phyloP scores from a whole-genome alignment of 2,888 invertebrate genomes.

The Portevinia maculata region DNA sequence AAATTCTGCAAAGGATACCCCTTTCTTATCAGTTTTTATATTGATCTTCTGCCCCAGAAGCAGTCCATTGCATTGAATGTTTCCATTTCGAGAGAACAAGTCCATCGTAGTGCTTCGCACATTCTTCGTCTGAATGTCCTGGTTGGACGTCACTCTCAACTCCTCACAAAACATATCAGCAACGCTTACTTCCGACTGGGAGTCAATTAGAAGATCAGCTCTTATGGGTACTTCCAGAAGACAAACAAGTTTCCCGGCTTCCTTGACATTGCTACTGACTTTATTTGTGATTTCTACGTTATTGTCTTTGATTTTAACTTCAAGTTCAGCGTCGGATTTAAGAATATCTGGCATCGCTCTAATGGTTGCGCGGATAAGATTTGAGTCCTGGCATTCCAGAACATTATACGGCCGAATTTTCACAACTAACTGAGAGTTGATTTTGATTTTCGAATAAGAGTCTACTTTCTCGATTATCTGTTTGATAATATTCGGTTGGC shows the following conservation, averaged over 20 bases:
- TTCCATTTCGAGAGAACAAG: slow-evolving; percentile 77
- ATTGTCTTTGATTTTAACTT: slow-evolving; percentile 59
- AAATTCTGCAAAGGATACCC: slow-evolving; percentile 72
- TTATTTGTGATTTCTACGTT: slow-evolving; percentile 55
- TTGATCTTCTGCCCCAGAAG: slow-evolving; percentile 78
- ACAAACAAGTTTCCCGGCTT: slow-evolving; percentile 51
- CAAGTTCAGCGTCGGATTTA: slow-evolving; percentile 34
- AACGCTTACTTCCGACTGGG: slow-evolving; percentile 76
- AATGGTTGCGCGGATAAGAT: slow-evolving; percentile 62
- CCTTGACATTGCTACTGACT: slow-evolving; percentile 11
- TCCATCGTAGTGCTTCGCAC: slow-evolving; percentile 77
- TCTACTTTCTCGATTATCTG: slow-evolving; percentile 64
- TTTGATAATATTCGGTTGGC: slow-evolving; percentile 52
- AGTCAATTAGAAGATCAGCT: slow-evolving; percentile 77
- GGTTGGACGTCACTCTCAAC: slow-evolving; percentile 76
- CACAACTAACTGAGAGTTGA: slow-evolving; percentile 57
- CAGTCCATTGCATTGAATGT: slow-evolving; percentile 78
- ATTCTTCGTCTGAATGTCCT: slow-evolving; percentile 78
- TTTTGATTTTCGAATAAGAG: slow-evolving; percentile 65
- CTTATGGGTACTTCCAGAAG: slow-evolving; percentile 79
- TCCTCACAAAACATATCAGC: slow-evolving; percentile 78
- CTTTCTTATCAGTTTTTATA: slow-evolving; percentile 77
- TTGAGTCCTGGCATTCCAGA: slow-evolving; percentile 66
- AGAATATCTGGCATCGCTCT: slow-evolving; percentile 19
- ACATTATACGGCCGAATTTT: slow-evolving; percentile 70